Evolutionary conservation across 2,113 vertebrate genomes (phyloP), one percentile per base, ranked within the genome.

Genomic region (Saccopteryx bilineata): DNA sequence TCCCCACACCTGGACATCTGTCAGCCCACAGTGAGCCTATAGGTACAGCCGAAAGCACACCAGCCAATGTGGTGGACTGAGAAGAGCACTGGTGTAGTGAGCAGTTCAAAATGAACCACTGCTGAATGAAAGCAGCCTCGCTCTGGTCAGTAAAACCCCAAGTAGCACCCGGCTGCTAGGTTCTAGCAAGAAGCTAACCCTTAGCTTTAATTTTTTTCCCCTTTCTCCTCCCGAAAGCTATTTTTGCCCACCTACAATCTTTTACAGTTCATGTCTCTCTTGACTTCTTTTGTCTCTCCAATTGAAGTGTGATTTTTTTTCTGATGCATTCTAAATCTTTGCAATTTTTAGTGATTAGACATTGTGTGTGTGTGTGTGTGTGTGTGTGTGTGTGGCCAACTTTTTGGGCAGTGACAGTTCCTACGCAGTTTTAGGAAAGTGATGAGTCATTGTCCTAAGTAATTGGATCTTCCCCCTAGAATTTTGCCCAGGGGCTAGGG

Each of bases 31-130:
- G 78, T 1, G 76, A 76, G 52, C 33, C 0, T 0, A 39, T 21
- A 33, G 74, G 26, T 33, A 33, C 14, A 69, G 82, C 56, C 94
- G 92, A 83, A 87, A 92, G 65, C 28, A 91, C 5, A 23, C 10
- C 56, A 84, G 58, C 31, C 91, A 80, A 33, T 5, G 24, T 14
- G 21, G 50, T 75, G 31, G 71, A 94, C 24, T n/a, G 31, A 76
- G 75, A 52, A 92, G 21, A 96, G 50, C 5, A 56, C 80, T 60
- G 39, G 24, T 52, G 1, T 23, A 90, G 83, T 60, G 84, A 91
- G 54, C 31, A 19, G 96, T 94, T 89, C 74, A 54, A 90, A 96
- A 83, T 33, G 93, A 81, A 92, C 24, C 24, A 75, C 31, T 18
- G 52, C 21, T 93, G 87, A 91, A 75, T n/a, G 74, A 90, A 76